phyloP scores from a whole-genome alignment of 2,113 vertebrate genomes.

The Labeo catla region DNA sequence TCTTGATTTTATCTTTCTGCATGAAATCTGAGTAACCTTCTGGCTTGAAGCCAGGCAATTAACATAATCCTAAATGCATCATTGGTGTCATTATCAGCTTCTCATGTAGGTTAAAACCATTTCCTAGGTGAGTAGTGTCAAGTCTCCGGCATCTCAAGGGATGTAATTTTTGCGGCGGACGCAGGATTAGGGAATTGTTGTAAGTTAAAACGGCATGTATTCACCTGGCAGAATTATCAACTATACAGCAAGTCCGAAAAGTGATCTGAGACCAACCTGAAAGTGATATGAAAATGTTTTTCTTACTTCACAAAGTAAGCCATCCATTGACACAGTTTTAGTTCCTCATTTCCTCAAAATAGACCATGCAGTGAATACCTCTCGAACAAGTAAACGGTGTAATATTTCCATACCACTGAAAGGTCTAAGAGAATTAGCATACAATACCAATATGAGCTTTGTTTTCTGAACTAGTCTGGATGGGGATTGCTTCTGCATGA shows the following conservation, averaged over 20 bases:
- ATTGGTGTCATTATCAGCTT: slow-evolving; percentile 14
- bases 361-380: slow-evolving; percentile 20
- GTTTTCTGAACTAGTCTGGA: slow-evolving; percentile 6
- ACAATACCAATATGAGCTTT: background rate
- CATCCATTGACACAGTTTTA: slow-evolving; percentile 56
- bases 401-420: slow-evolving; percentile 26
- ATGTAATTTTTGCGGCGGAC: background rate
- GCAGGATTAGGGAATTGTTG: background rate
- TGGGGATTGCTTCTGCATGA: slow-evolving; percentile 20
- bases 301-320: slow-evolving; percentile 66
- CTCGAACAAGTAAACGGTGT: slow-evolving; percentile 29
- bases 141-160: background rate
- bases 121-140: slow-evolving; percentile 7
- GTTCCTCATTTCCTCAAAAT: slow-evolving; percentile 67
- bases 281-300: slow-evolving; percentile 71
- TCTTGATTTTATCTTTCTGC: background rate
- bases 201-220: background rate
- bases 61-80: slow-evolving; percentile 7
- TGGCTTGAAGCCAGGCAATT: slow-evolving; percentile 9
- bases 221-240: slow-evolving; percentile 10
- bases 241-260: slow-evolving; percentile 58
- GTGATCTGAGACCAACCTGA: slow-evolving; percentile 52
- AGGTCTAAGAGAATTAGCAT: background rate
- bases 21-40: background rate
- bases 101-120: slow-evolving; percentile 8